A percentile compares a stretch with the other conserved stretches of the same genome.
These are phyloP conservation scores for Drosophila mojavensis DNA, from an alignment of 1,140 invertebrate species.

Conservation along the genomic window DNA sequence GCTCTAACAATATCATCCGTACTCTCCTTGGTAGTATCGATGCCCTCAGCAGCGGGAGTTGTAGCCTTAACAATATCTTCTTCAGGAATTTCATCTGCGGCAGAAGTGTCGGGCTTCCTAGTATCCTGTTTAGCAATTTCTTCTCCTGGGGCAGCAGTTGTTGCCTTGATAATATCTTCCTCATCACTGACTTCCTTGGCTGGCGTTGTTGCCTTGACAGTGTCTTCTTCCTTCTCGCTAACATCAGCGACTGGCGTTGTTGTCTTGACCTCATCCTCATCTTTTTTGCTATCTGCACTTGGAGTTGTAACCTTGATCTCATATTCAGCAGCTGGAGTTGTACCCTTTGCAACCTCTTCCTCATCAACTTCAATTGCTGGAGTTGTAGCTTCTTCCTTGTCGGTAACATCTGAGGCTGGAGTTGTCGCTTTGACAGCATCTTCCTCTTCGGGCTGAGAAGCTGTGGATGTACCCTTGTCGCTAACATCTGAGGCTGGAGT, in stretches of 20 bases:
- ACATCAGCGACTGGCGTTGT: constrained; percentile 25
- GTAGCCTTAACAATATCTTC: constrained; percentile 13
- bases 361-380: not conserved
- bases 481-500: not conserved
- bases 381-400: constrained; percentile 4
- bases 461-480: not conserved
- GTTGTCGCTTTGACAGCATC: not conserved
- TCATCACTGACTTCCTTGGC: constrained; percentile 15
- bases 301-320: constrained; percentile 4
- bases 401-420: not conserved
- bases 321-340: not conserved
- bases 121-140: constrained; percentile 4
- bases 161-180: constrained; percentile 9
- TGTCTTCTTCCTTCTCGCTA: constrained; percentile 1
- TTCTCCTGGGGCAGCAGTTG: constrained; percentile 5
- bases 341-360: not conserved
- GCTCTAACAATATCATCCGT: constrained; percentile 1
- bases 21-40: not conserved
- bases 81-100: not conserved
- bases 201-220: constrained; percentile 17
- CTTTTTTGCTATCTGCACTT: not conserved
- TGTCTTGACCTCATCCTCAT: not conserved
- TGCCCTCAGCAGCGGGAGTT: not conserved
- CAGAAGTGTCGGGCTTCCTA: constrained; percentile 8
- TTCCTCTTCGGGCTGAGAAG: not conserved